Conservation (phyloP, 1,140 invertebrate genomes). For the Drosophila kurseongensis region DNA sequence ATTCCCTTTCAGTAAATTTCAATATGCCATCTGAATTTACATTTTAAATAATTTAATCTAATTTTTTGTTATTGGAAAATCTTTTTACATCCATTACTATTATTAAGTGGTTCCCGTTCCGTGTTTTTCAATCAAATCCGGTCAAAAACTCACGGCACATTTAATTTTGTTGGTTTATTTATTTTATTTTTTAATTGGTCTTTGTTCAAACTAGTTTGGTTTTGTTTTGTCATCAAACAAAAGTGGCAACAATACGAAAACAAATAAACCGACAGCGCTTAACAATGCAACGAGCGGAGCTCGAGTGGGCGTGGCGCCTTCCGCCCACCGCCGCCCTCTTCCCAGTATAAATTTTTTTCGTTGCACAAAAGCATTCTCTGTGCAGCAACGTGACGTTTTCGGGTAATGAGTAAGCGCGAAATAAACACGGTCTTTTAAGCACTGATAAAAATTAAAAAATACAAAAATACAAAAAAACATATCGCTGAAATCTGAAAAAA, state of each 20-base stretch:
- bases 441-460: not conserved
- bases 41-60: not conserved
- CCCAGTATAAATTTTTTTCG: conserved; percentile 1
- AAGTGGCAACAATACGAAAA: not conserved
- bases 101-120: conserved; percentile 18
- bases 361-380: conserved; percentile 25
- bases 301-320: conserved; percentile 27
- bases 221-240: conserved; percentile 15
- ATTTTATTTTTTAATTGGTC: conserved; percentile 7
- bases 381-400: conserved; percentile 47
- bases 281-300: conserved; percentile 34
- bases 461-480: not conserved
- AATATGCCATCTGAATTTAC: not conserved
- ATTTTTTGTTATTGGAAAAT: not conserved
- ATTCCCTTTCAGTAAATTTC: not conserved
- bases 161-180: conserved; percentile 21
- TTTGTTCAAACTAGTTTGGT: conserved; percentile 25
- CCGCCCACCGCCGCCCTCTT: not conserved
- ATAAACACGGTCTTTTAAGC: conserved; percentile 27
- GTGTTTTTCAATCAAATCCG: conserved; percentile 16
- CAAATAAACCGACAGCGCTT: conserved; percentile 14
- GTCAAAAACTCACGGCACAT: conserved; percentile 9
- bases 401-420: conserved; percentile 44
- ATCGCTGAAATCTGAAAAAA: not conserved
- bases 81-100: not conserved